A percentile compares a stretch with the other conserved stretches of the same genome.
phyloP scores from a whole-genome alignment of 1,140 invertebrate species.

The Tribolium castaneum region DNA sequence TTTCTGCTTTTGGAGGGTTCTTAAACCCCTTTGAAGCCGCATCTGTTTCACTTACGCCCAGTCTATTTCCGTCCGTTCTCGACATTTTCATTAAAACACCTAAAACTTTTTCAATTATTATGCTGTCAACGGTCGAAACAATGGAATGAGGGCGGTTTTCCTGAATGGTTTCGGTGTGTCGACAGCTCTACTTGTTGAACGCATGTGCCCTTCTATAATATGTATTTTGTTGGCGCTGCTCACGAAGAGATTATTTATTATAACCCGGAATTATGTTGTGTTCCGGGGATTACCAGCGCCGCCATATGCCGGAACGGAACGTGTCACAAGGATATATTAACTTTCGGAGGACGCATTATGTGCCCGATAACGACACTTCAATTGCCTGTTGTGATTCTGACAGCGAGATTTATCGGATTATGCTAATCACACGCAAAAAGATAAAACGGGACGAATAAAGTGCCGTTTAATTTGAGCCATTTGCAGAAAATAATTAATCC shows the following conservation, averaged over 20 bases:
- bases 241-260: constrained; percentile 26
- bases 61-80: constrained; percentile 1
- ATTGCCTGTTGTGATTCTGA: background rate
- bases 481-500: too few relatives aligned
- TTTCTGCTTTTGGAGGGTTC: background rate
- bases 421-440: background rate
- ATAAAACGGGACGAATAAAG: too few relatives aligned
- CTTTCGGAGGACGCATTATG: background rate
- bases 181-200: constrained; percentile 39
- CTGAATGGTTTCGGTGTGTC: constrained; percentile 21
- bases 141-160: background rate
- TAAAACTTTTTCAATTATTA: constrained; percentile 45
- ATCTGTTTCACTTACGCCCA: background rate
- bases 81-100: constrained; percentile 40
- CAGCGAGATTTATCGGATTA: background rate
- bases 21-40: background rate
- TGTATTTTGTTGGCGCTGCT: background rate
- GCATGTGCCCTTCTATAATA: background rate
- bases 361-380: background rate
- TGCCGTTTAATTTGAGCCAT: too few relatives aligned
- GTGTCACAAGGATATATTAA: constrained; percentile 6
- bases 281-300: constrained; percentile 7
- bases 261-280: constrained; percentile 25
- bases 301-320: background rate
- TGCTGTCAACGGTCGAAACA: constrained; percentile 37